Conservation (phyloP, 2,113 vertebrate genomes). For the Urocitellus parryii region DNA sequence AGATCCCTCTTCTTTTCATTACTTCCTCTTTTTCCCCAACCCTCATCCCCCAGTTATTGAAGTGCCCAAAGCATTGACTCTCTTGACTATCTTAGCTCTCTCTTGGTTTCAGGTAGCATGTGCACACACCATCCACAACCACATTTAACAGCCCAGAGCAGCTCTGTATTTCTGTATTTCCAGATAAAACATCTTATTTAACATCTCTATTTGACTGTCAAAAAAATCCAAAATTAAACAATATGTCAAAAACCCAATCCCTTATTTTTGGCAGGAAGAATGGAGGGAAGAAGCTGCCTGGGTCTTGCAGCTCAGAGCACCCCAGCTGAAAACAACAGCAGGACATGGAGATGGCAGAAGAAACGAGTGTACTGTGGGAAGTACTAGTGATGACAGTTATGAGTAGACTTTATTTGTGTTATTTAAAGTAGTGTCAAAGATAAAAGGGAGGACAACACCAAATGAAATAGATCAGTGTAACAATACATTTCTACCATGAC, state of each 20-base stretch:
- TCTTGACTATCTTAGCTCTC: not conserved
- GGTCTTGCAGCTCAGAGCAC: not conserved
- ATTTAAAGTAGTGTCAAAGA: not conserved
- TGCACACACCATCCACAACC: not conserved
- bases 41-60: not conserved
- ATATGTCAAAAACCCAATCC: not conserved
- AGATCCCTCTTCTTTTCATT: not conserved
- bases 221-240: constrained; percentile 2
- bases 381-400: not conserved
- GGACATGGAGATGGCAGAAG: not conserved
- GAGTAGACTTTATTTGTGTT: not conserved
- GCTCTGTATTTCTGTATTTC: not conserved
- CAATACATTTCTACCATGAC: not conserved
- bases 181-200: not conserved
- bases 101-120: not conserved
- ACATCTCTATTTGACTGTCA: not conserved
- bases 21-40: not conserved
- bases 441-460: not conserved
- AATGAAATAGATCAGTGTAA: not conserved
- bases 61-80: not conserved
- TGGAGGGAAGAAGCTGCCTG: not conserved
- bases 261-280: not conserved
- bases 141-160: not conserved
- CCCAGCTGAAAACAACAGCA: not conserved
- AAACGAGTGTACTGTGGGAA: not conserved